Conservation (phyloP, 2,113 vertebrate species). For the Microtus montanus region DNA sequence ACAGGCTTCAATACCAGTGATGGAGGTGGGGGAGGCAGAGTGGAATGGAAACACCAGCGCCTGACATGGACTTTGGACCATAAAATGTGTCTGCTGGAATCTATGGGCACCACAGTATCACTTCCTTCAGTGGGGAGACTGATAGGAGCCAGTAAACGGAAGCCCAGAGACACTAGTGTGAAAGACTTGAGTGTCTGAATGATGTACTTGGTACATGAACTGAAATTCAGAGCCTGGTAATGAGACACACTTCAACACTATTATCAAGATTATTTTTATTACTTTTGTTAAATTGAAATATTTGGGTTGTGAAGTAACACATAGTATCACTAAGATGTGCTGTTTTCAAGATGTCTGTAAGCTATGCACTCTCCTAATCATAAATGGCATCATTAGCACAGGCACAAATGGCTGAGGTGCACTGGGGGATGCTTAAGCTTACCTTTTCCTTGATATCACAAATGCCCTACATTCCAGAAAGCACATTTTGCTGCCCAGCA, state of each 20-base stretch:
- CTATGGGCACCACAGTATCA: not conserved
- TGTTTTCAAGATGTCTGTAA: not conserved
- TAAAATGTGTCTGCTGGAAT: not conserved
- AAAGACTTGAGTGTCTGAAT: not conserved
- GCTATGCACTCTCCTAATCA: not conserved
- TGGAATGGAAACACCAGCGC: not conserved
- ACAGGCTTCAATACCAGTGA: not conserved
- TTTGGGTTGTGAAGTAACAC: not conserved
- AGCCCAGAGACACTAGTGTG: not conserved
- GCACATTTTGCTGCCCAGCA: conserved; percentile 50
- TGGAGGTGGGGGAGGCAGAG: not conserved
- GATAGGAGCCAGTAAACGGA: not conserved
- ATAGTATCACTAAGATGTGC: not conserved
- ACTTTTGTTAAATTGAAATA: conserved; percentile 13
- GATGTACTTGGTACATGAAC: not conserved
- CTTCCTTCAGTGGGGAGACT: not conserved
- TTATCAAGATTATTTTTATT: not conserved
- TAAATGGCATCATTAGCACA: not conserved
- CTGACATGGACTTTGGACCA: too few species aligned
- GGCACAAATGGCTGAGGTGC: not conserved
- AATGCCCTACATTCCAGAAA: conserved; percentile 50
- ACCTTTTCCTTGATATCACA: not conserved
- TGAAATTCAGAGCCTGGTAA: not conserved
- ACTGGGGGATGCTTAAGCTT: not conserved
- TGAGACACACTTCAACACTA: not conserved